Percentiles rank a stretch among this genome's conserved stretches.
phyloP scores from a whole-genome alignment of 2,888 invertebrate genomes.

The Rhodophaea formosa region DNA sequence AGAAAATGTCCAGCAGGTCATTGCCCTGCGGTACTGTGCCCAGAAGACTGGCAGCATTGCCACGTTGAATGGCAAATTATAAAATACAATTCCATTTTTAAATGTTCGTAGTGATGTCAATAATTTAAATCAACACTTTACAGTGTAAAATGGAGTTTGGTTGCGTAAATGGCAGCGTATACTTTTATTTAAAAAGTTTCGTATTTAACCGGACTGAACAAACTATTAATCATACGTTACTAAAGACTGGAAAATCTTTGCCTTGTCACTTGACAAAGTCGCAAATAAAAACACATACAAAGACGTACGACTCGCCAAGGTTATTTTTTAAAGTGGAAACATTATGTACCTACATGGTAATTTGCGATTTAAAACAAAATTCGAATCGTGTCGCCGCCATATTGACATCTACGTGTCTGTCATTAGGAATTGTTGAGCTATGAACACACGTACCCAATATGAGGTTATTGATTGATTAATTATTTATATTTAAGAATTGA shows the following conservation, averaged over 20 bases:
- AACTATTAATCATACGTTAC: background rate
- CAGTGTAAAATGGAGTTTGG: background rate
- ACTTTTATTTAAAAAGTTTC: background rate
- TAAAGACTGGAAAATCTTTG: background rate
- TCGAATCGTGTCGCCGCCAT: conserved; percentile 13
- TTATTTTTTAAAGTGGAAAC: background rate
- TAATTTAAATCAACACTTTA: no score
- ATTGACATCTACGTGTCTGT: conserved; percentile 13
- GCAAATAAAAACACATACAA: conserved; percentile 7
- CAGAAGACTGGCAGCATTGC: no score
- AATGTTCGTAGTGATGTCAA: no score
- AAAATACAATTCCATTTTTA: no score
- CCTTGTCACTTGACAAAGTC: background rate
- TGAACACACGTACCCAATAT: background rate
- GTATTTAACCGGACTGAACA: background rate
- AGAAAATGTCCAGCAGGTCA: no score
- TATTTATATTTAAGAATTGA: background rate
- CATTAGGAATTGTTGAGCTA: conserved; percentile 6
- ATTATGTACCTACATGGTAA: conserved; percentile 1
- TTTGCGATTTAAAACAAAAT: conserved; percentile 10
- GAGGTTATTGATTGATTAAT: background rate
- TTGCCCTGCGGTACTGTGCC: no score
- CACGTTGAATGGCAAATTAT: no score
- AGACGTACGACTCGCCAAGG: conserved; percentile 7
- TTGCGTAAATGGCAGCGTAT: background rate